Conservation (phyloP, 2,113 vertebrate species). For the Limnothrissa miodon region DNA sequence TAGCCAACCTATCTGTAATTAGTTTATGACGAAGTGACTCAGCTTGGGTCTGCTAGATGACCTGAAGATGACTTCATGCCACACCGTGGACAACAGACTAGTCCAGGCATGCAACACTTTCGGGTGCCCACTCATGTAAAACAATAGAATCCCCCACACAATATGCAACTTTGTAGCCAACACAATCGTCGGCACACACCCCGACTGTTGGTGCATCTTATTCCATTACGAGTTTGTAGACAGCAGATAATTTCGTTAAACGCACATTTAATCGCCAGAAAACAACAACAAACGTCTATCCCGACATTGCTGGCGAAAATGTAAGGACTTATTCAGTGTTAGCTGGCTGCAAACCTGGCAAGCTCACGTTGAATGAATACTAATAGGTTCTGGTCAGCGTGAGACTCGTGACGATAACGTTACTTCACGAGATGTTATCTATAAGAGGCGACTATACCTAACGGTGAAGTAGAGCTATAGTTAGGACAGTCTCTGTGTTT, state of each 20-base stretch:
- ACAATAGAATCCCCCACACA: background rate
- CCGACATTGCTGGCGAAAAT: background rate
- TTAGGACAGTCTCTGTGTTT: background rate
- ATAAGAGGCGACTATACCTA: background rate
- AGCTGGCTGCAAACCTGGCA: constrained; percentile 6
- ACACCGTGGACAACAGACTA: background rate
- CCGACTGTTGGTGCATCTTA: no score
- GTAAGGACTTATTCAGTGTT: background rate
- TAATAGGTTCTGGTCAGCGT: background rate
- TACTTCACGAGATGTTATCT: background rate
- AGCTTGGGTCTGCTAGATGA: constrained; percentile 1
- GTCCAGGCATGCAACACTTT: background rate
- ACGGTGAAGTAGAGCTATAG: background rate
- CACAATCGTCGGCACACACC: background rate
- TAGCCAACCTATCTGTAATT: constrained; percentile 16
- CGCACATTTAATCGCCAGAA: background rate
- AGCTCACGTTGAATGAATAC: constrained; percentile 3
- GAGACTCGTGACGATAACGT: background rate
- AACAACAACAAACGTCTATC: background rate
- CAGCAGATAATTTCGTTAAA: background rate
- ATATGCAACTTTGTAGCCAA: background rate
- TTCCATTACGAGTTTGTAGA: background rate
- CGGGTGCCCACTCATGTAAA: background rate
- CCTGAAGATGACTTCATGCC: background rate
- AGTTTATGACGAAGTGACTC: constrained; percentile 19